These are phyloP conservation scores for Palythoa grandiflora DNA, from an alignment of 92 coral and sea anemone species.

Conservation along the genomic window DNA sequence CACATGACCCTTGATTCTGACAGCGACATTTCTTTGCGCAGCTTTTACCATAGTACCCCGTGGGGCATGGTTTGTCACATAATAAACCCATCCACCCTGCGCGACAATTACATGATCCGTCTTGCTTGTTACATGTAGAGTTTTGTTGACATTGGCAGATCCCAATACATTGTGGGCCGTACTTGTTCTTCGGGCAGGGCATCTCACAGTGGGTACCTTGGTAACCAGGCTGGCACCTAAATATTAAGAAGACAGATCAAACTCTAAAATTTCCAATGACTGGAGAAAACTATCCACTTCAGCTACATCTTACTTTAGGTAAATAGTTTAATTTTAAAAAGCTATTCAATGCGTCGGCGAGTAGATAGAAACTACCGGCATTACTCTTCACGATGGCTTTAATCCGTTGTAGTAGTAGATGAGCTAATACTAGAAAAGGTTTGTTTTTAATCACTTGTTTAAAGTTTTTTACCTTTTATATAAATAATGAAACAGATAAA, in stretches of 20 bases:
- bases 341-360: too few species aligned
- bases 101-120: constrained; percentile 87
- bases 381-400: too few species aligned
- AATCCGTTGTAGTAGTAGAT: too few species aligned
- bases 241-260: not conserved
- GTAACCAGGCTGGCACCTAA: constrained; percentile 79
- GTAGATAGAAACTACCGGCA: too few species aligned
- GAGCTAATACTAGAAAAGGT: too few species aligned
- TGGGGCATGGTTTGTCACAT: constrained; percentile 79
- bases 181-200: constrained; percentile 70
- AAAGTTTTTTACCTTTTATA: too few species aligned
- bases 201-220: constrained; percentile 70
- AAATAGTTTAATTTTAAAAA: too few species aligned
- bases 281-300: not conserved
- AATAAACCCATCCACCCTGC: constrained; percentile 88
- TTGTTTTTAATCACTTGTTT: too few species aligned
- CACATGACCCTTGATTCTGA: constrained; percentile 79
- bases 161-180: constrained; percentile 83
- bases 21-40: constrained; percentile 83
- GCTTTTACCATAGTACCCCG: constrained; percentile 86
- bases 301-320: too few species aligned
- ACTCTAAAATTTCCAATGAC: not conserved
- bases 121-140: constrained; percentile 80
- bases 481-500: too few species aligned
- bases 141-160: constrained; percentile 84